Evolutionary conservation across 2,113 vertebrate genomes (phyloP), one percentile per base, ranked within the genome.

Genomic region (Meriones unguiculatus): DNA sequence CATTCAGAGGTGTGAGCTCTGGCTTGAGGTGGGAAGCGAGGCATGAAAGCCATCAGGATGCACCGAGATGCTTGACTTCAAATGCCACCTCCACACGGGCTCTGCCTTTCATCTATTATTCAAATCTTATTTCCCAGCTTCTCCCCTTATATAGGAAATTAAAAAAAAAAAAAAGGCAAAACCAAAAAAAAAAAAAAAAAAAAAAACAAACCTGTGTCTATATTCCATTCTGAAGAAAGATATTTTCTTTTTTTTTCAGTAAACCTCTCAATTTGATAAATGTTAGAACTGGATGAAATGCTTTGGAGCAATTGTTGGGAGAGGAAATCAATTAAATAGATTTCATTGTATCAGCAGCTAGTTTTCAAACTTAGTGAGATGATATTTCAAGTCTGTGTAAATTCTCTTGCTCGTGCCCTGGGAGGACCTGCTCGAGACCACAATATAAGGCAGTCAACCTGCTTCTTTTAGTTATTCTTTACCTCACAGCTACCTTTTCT

Each of bases 61-160:
- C 64, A 76, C 41, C 54, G 62, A 46, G 73, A 70, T 7, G 4
- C 28, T 17, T 18, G 2, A 87, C 92, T 95, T 96, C 92, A 95
- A 25, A 87, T 80, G 90, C 57, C 57, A 0, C 54, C 75, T n/a
- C 76, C 14, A 25, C 12, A 46, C 15, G 32, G 41, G 7, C 35
- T 7, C 50, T n/a, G 73, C 67, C 72, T 95, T 93, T 95, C 69
- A 96, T 97, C 93, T 96, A 59, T 97, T 96, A 94, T 94, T 97
- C 91, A 97, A 70, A 94, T 96, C 76, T 65, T 87, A 32, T 94
- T 94, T 67, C 72, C 85, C 32, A 86, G 67, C 76, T 91, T 96
- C 64, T 95, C 15, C 54, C 9, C 84, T 92, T n/a, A 86, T 32
- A 8, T 57, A 91, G 95, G 77, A 90, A 98, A 97, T 97, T 46